Evolutionary conservation across 2,797 vertebrate genomes (phyloP).

Genomic region (Acipenser ruthenus): DNA sequence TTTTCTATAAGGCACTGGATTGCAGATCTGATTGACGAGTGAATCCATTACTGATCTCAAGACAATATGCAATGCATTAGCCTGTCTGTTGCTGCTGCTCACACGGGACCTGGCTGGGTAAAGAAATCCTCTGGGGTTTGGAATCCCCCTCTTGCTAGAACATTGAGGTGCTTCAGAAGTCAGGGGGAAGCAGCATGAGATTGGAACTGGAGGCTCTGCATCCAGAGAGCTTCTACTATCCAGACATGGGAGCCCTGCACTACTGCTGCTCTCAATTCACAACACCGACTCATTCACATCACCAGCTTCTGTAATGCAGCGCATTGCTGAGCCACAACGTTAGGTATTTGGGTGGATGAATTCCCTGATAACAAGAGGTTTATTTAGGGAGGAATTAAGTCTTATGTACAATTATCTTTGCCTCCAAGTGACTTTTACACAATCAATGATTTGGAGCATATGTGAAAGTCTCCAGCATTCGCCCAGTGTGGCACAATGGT

Average conservation of each 20-base stretch:
- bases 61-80: background rate
- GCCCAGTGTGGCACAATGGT: constrained; percentile 33
- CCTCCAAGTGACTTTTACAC: background rate
- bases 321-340: too few relatives aligned
- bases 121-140: constrained; percentile 11
- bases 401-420: too few relatives aligned
- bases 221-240: too few relatives aligned
- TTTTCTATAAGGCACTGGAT: constrained; percentile 29
- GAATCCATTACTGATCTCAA: background rate
- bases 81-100: constrained; percentile 27
- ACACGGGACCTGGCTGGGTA: constrained; percentile 29
- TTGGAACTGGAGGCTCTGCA: too few relatives aligned
- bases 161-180: constrained; percentile 23
- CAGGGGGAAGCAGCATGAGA: constrained; percentile 1
- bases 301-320: too few relatives aligned
- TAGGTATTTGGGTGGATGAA: too few relatives aligned
- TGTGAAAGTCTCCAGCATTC: constrained; percentile 24
- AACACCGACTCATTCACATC: too few relatives aligned
- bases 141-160: constrained; percentile 10
- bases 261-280: too few relatives aligned
- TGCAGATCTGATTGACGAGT: background rate
- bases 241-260: too few relatives aligned
- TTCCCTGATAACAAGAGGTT: too few relatives aligned
- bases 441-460: constrained; percentile 1
- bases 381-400: too few relatives aligned